Evolutionary conservation across 2,888 invertebrate species (phyloP), one percentile per base, ranked within the genome.

Genomic region (Tiliacea aurago): DNA sequence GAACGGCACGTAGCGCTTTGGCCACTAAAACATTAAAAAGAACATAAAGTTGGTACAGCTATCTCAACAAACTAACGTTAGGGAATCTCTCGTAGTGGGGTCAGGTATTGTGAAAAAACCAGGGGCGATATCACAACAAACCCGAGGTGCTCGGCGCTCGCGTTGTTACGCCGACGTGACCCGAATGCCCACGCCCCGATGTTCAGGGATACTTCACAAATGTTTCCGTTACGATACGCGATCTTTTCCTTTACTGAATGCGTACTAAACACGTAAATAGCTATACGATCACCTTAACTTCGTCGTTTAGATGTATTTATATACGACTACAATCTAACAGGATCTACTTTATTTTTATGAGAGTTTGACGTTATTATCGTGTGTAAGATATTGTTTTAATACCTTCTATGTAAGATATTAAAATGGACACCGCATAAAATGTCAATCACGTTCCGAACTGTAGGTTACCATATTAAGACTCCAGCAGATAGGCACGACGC

Each of bases 31-130:
- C 87, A 89, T 89, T 90, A 91, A 92, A 92, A 91, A 89, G 90
- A 89, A 89, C 90, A 92, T 91, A 92, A 92, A 93, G 89, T 90
- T 89, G 84, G 86, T 85, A 82, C 88, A 90, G 90, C 89, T 90
- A 91, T 91, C 89, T 90, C 88, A 85, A 89, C 88, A 87, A 90
- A 89, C 89, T 88, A 92, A 91, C 91, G 92, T 92, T 91, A 91
- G 89, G 91, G 93, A 94, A 94, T 93, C 94, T 93, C 92, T 92
- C 90, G 86, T 88, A 91, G 89, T 90, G 87, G 90, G 94, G 93
- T 95, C 95, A 94, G 95, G 94, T 94, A 94, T 94, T 94, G 93
- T 92, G 92, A 92, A 94, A 95, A 95, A 94, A 93, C 91, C 90
- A 89, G 85, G 90, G 91, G 90, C 91, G 94, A 94, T 95, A 95